Base-by-base conservation (phyloP, 2,888 invertebrate genomes). In the Physocephala rufipes region DNA sequence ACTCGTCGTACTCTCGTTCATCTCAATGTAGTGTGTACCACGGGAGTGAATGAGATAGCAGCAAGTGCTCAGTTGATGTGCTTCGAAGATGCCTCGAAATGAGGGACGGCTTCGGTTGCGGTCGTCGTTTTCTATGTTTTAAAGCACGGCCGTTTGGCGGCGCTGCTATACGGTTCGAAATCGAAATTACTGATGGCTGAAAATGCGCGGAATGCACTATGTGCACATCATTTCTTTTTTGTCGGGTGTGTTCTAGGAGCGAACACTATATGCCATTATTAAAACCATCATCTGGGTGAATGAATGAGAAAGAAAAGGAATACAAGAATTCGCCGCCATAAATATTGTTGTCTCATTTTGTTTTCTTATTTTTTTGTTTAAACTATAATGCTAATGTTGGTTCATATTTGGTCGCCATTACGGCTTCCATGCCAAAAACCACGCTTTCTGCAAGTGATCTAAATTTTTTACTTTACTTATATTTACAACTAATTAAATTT, bases 331-430 rank as follows among this genome's bases (percentile, higher is more conserved):
- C 47, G 21, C 36, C 53, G 58, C 49, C 24, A 24, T 26, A 26
- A 16, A 19, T 55, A 47, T 58, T 28, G 68, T 49, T 61, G 51
- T 70, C 70, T 19, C 64, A 43, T 28, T 70, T 19, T 19, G 55
- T 49, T 26, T 62, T 62, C 36, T 26, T 66, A 21, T 19, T 64
- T 64, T 53, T 61, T 24, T 2, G 53, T 63, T 64, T 19, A 62
- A 36, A 62, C 30, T 62, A 62, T n/a, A 70, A 71, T 71, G 73
- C 49, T 71, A 51, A 19, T 66, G 67, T 26, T 63, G 30, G 43
- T 55, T 67, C 47, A 58, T 51, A 36, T 21, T 58, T 69, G 73
- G 81, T 92, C 92, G 92, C 92, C 92, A 93, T 93, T 92, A 92
- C 92, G 92, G 91, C 92, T 91, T 91, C 81, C 80, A 82, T 76